Evolutionary conservation across 2,113 vertebrate species (phyloP).

Genomic region (Cyanoderma ruficeps): DNA sequence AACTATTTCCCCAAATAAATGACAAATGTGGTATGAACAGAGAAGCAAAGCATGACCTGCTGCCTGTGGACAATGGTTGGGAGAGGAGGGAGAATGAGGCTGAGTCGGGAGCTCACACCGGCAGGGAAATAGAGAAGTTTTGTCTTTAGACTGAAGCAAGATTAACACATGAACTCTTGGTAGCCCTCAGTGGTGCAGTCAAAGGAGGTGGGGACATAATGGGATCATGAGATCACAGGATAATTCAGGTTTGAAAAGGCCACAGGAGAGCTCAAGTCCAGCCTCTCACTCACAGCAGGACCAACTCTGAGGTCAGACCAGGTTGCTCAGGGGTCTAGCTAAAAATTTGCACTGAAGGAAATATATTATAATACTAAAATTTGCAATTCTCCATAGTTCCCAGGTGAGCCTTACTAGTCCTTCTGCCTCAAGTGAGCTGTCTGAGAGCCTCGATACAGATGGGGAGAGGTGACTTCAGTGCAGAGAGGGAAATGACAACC

Average conservation of each 20-base stretch:
- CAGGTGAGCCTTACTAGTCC: background rate
- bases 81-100: background rate
- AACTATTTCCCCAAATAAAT: background rate
- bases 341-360: background rate
- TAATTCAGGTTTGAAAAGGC: background rate
- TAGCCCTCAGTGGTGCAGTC: conserved; percentile 1
- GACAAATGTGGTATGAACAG: background rate
- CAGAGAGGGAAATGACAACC: background rate
- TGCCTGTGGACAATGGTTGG: background rate
- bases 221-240: background rate
- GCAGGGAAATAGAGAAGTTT: background rate
- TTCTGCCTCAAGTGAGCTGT: background rate
- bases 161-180: background rate
- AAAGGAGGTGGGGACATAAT: background rate
- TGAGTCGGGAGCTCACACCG: background rate
- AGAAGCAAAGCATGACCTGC: background rate
- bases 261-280: background rate
- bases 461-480: background rate
- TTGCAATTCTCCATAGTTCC: background rate
- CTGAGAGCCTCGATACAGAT: background rate
- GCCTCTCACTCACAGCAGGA: background rate
- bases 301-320: background rate
- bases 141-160: background rate
- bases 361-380: background rate
- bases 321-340: background rate